Base-by-base conservation (phyloP, 2,888 invertebrate species). In the Altica lythri region DNA sequence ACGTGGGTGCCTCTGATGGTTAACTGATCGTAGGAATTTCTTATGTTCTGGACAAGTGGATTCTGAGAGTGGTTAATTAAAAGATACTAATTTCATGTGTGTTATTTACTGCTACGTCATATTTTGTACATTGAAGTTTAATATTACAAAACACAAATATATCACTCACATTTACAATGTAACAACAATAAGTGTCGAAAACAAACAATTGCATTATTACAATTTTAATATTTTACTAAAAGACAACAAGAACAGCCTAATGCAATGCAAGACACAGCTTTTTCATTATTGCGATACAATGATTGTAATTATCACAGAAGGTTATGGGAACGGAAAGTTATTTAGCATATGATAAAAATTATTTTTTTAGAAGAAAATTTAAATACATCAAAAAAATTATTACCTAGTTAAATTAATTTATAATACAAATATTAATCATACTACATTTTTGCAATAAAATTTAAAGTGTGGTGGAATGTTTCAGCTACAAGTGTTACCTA, bases 281-380 rank as follows among this genome's bases (percentile, higher is more conserved):
- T 69, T 71, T 75, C 69, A 72, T 76, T 76, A 76, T 76, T 76
- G 76, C 76, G 71, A 73, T 75, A 75, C 70, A 74, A 75, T 76
- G 76, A 76, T 76, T 76, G 76, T 73, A 75, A 73, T 75, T 76
- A 76, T 76, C 76, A 76, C 76, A 76, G 76, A 75, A 75, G 72
- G 74, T 75, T 74, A 32, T 49, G 67, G 63, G 69, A 75, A 74
- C 67, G 60, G 48, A 48, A 19, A 35, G n/a, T n/a, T n/a, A 37
- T 48, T n/a, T 32, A 30, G 40, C 40, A 30, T 18, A 18, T 37
- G 27, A 37, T 17, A 47, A 2, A 10, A 37, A 22, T 19, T 16
- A 42, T 32, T 35, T 46, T 16, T 32, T 37, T 27, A 35, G 46
- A 37, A 46, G 37, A 17, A 34, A 34, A 16, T 30, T 4, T 22